phyloP scores from a whole-genome alignment of 2,888 invertebrate species.

The Orgyia antiqua region DNA sequence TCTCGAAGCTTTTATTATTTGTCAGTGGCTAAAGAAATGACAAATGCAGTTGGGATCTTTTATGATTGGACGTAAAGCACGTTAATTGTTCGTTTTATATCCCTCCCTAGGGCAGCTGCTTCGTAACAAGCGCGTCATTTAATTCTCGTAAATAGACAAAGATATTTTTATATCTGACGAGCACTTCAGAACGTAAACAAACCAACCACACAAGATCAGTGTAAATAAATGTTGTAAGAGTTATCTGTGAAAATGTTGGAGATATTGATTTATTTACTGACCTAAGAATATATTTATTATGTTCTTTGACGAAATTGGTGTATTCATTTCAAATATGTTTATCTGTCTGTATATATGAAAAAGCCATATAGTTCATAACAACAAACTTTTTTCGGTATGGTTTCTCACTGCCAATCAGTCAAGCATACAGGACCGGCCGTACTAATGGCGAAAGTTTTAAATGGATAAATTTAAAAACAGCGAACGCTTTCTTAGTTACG shows the following conservation, averaged over 20 bases:
- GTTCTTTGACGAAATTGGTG: too few relatives aligned
- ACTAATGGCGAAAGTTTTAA: too few relatives aligned
- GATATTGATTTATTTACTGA: conserved; percentile 1
- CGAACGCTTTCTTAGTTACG: too few relatives aligned
- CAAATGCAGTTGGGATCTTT: conserved; percentile 38
- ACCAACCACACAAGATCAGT: conserved; percentile 55
- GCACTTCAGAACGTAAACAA: conserved; percentile 65
- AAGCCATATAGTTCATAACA: too few relatives aligned
- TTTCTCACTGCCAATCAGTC: too few relatives aligned
- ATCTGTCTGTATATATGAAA: too few relatives aligned
- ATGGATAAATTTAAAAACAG: too few relatives aligned
- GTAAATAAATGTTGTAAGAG: conserved; percentile 56
- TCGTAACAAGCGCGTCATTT: conserved; percentile 68
- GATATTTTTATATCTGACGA: conserved; percentile 73
- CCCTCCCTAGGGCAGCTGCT: conserved; percentile 71
- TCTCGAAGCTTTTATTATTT: conserved; percentile 21
- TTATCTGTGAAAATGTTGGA: conserved; percentile 28
- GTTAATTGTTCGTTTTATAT: conserved; percentile 73
- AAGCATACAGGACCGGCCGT: too few relatives aligned
- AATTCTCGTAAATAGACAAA: conserved; percentile 74
- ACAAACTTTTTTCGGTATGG: too few relatives aligned
- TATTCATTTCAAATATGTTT: too few relatives aligned
- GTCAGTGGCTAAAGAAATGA: conserved; percentile 19
- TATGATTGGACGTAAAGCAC: conserved; percentile 42
- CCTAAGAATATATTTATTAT: conserved; percentile 3